Evolutionary conservation across 92 coral and sea anemone species (phyloP), one percentile per base, ranked within the genome.

Genomic region (Galaxea fascicularis): DNA sequence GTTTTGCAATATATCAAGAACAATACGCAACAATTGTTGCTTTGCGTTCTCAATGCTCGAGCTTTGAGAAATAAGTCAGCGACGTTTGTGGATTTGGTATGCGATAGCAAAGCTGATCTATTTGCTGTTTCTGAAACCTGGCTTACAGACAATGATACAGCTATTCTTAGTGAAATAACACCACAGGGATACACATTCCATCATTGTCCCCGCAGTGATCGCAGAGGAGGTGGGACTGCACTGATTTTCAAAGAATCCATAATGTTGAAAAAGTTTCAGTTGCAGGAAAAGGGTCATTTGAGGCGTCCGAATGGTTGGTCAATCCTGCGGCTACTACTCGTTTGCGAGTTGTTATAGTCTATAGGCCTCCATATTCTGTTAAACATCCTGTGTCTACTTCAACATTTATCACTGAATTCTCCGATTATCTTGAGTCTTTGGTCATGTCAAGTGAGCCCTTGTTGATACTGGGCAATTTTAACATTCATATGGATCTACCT

Each of bases 161-260:
- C n/a, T n/a, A n/a, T n/a, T n/a, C n/a, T 89, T 31, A 71, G 46
- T 72, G 89, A 89, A 44, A 53, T 89, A 9, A 67, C 59, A 8
- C 79, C 86, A 59, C 28, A 88, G 11, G 92, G 92, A 77, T 89
- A 78, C 70, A 83, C 77, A 68, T 86, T 89, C 30, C 49, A 59
- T 21, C 92, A 89, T 46, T 89, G 93, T 54, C 92, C 88, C 53
- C 85, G 85, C 63, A 15, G 54, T 17, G 71, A 27, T 44, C 5
- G 88, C 16, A 83, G 46, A 39, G 86, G 85, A 20, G 89, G 82
- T 24, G 89, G 92, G 84, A 80, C 86, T 24, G 90, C 90, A 20
- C 1, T 86, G 29, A 14, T 85, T 22, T 14, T 86, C 84, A 83
- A 69, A 78, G 87, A 83, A 58, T 58, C 64, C 64, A 58, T 58